Conservation (phyloP, 2,797 vertebrate species). For the Myotis vivesi region DNA sequence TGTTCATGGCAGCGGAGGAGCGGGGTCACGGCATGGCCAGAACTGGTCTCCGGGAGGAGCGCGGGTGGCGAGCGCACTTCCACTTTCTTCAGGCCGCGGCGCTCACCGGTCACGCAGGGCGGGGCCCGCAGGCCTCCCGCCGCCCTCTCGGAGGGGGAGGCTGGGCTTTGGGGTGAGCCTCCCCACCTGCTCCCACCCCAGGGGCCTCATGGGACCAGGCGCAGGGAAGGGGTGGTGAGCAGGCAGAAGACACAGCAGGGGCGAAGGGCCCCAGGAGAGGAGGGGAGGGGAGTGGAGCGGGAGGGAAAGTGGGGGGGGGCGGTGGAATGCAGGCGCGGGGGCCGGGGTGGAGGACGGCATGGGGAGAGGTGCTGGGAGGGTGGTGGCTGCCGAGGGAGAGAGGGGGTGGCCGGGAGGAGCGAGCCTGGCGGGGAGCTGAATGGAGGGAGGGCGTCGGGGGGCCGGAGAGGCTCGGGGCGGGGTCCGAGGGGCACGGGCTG, state of each 20-base stretch:
- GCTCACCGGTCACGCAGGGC: neutral
- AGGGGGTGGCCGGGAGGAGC: neutral
- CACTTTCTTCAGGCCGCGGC: neutral
- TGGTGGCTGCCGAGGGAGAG: neutral
- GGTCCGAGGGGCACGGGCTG: neutral
- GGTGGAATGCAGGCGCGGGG: neutral
- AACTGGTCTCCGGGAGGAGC: neutral
- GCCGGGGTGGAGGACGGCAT: neutral
- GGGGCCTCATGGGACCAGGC: neutral
- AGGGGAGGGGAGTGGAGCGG: neutral
- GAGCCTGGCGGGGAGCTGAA: neutral
- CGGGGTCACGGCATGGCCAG: conserved; percentile 22
- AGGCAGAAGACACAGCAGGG: neutral
- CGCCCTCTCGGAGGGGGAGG: neutral
- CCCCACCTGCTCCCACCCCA: neutral
- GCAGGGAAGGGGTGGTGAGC: neutral
- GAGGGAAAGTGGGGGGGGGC: neutral
- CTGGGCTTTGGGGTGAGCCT: neutral
- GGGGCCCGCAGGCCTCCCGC: neutral
- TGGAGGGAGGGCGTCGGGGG: neutral
- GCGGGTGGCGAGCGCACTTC: neutral
- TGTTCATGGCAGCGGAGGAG: conserved; percentile 86
- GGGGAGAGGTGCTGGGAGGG: neutral
- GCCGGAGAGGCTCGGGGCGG: conserved; percentile 49
- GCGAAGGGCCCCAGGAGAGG: neutral